Conservation (phyloP, 1,140 invertebrate species). For the Trichonephila clavata region DNA sequence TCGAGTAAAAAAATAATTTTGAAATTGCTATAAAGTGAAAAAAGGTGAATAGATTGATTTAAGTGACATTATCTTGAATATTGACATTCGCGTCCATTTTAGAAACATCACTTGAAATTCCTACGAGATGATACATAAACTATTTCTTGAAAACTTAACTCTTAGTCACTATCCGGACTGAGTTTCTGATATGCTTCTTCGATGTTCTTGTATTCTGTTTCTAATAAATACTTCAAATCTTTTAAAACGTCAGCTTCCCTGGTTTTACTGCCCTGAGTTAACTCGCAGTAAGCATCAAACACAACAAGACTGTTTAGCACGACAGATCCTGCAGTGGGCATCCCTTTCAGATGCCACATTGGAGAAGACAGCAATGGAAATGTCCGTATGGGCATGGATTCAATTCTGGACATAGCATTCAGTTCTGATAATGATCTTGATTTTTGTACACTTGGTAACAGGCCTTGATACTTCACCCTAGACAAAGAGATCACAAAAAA, state of each 20-base stretch:
- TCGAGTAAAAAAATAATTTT: too few species aligned
- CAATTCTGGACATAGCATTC: not conserved
- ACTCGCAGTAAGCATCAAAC: not conserved
- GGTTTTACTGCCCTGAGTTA: not conserved
- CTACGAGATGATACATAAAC: too few species aligned
- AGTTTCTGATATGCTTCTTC: not conserved
- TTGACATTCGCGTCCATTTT: too few species aligned
- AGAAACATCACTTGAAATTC: too few species aligned
- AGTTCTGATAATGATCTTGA: not conserved
- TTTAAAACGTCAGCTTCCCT: not conserved
- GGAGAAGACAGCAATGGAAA: not conserved
- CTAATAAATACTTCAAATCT: not conserved
- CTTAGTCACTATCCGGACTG: not conserved
- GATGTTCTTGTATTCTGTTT: not conserved
- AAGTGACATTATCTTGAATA: too few species aligned
- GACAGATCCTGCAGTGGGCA: not conserved
- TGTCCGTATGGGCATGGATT: not conserved
- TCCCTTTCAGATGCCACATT: not conserved
- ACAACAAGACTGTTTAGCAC: not conserved
- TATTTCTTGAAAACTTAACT: too few species aligned
- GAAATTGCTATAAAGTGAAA: too few species aligned
- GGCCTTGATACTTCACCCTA: constrained; percentile 7
- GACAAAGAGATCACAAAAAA: not conserved
- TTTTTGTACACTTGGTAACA: not conserved
- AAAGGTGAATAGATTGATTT: too few species aligned